Evolutionary conservation across 1,140 invertebrate genomes (phyloP), one percentile per base, ranked within the genome.

Genomic region (Cydia fagiglandana): DNA sequence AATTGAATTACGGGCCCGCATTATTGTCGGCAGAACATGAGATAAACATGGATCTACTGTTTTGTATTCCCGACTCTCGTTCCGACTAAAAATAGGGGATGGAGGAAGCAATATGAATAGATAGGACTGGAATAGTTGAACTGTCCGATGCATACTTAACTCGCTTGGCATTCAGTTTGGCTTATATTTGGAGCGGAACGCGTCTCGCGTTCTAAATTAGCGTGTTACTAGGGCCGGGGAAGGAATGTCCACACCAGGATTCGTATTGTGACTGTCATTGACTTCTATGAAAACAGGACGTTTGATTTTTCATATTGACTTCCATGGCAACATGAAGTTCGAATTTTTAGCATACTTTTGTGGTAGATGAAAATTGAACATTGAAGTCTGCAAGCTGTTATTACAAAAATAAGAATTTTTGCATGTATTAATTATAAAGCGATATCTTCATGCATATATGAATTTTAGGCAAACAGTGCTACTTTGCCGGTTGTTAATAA

Each of bases 71-170:
- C 76, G 77, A 75, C 74, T 78, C 78, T 77, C 75, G 82, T 81
- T 78, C 80, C 78, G 13, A 77, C 77, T 85, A 84, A 80, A 87
- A 88, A 91, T 90, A 90, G 81, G 73, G 75, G 77, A 70, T 77
- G 76, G 83, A 87, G 86, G 87, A 90, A 87, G 85, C 86, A 83
- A 80, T 85, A 86, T 88, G 85, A 86, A 88, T 86, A 91, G 86
- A 88, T 77, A 76, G 75, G 53, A 82, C 82, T 77, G 76, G 80
- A 86, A 86, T 82, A 86, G 84, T 82, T 79, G 74, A 84, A 85
- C 84, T 84, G 83, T 83, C 78, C 75, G 81, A 80, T 83, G 79
- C 80, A 81, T 79, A 38, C 66, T 70, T 70, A 70, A 70, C 66
- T 70, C 66, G 24, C 64, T 70, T 41, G 66, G 66, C 34, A 70